Evolutionary conservation across 2,888 invertebrate genomes (phyloP), one percentile per base, ranked within the genome.

Genomic region (Cancer borealis): DNA sequence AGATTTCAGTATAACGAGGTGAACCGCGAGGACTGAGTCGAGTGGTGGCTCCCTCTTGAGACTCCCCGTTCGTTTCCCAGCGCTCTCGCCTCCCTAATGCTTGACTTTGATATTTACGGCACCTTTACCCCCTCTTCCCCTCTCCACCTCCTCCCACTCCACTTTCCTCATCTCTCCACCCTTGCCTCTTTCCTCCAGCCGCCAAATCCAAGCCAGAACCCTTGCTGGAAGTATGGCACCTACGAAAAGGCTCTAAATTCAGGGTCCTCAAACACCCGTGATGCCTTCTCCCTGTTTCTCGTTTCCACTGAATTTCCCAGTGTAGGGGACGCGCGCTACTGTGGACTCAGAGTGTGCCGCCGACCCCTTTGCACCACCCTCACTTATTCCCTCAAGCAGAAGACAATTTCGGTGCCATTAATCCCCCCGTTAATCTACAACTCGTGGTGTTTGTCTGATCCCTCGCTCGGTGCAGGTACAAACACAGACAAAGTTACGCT

Each of bases 31-130:
- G 79, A 30, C 79, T 30, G 3, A 30, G 79, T 79, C 30, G 30
- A 79, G 79, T 79, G 30, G 79, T 30, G 79, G 30, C 30, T 79
- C 79, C 79, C 79, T 14, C 79, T 79, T 79, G 79, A 79, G 79
- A 30, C 79, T 26, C 21, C 79, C 79, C 79, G 30, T 79, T 79
- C 79, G 79, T 79, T 66, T 79, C 79, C 30, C 30, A 30, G 10
- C 79, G 79, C 30, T 30, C 30, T 30, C 79, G 21, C 73, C 26
- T 73, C 73, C 73, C 73, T 30, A 30, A 79, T 30, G 30, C 79
- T 79, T 79, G 79, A 30, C 79, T 30, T 12, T 30, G 79, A 79
- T 79, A 79, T 79, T 79, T 79, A 79, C 79, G 79, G 30, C 79
- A 30, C 79, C 30, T 5, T 30, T 8, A 79, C 26, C 30, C 30